These are phyloP conservation scores for Spicauda simplicius DNA, from an alignment of 2,888 invertebrate species.

Conservation along the genomic window DNA sequence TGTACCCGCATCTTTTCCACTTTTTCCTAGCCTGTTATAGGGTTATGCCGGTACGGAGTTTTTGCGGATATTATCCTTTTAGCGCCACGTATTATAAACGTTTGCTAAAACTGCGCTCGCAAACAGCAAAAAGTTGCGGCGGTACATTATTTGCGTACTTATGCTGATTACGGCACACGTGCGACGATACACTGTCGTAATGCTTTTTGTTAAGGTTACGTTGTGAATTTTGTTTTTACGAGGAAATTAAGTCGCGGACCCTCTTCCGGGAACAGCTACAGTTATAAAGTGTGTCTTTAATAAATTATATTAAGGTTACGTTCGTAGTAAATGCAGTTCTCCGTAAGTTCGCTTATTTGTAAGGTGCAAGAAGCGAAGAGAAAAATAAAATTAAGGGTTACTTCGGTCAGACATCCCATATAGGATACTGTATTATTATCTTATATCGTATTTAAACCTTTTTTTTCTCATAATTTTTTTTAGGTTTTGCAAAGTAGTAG, in stretches of 20 bases:
- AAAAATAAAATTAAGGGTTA: too few relatives aligned
- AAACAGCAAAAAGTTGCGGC: conserved; percentile 33
- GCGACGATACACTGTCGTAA: conserved; percentile 21
- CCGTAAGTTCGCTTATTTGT: too few relatives aligned
- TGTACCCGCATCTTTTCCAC: conserved; percentile 43
- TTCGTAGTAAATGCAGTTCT: too few relatives aligned
- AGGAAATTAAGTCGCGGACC: conserved; percentile 10
- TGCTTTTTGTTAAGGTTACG: conserved; percentile 21
- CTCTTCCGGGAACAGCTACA: too few relatives aligned
- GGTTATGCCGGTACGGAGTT: conserved; percentile 67
- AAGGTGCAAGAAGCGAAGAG: too few relatives aligned
- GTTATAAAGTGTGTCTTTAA: background rate
- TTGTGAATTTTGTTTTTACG: conserved; percentile 8
- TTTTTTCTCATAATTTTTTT: too few relatives aligned
- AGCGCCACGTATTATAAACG: conserved; percentile 72
- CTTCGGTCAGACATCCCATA: too few relatives aligned
- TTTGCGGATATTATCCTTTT: conserved; percentile 79
- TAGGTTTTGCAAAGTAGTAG: too few relatives aligned
- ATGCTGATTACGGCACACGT: conserved; percentile 32
- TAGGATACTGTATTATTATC: too few relatives aligned
- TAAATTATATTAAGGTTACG: too few relatives aligned
- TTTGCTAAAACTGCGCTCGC: conserved; percentile 57
- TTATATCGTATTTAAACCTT: too few relatives aligned
- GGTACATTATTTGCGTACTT: conserved; percentile 37
- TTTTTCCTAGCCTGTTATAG: conserved; percentile 69